These are phyloP conservation scores for Tethya wilhelma DNA, from an alignment of 37 sponge, comb jelly and placozoan species.

Conservation along the genomic window DNA sequence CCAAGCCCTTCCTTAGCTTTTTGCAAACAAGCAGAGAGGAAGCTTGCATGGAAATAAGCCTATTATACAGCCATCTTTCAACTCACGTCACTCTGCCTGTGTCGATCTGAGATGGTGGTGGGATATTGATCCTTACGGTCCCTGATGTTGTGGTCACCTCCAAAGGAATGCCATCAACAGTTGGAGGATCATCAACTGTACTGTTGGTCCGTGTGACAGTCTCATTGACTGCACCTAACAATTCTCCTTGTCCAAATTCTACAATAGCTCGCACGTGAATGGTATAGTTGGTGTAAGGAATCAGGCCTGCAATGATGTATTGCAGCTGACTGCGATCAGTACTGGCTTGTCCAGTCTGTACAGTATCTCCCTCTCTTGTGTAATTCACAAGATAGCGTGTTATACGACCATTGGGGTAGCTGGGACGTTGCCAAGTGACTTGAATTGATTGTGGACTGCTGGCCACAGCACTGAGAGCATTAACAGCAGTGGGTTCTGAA, in stretches of 20 bases:
- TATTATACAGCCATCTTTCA: background rate
- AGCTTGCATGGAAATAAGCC: background rate
- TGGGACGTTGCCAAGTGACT: slow-evolving; percentile 16
- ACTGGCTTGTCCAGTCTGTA: background rate
- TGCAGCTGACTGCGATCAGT: background rate
- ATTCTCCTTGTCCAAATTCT: background rate
- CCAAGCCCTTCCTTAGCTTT: background rate
- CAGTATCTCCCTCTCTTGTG: background rate
- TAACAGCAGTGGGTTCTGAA: background rate
- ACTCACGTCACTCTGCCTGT: slow-evolving; percentile 37
- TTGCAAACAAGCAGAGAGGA: background rate
- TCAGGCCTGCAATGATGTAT: background rate
- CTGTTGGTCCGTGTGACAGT: slow-evolving; percentile 7
- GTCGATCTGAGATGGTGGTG: slow-evolving; percentile 12
- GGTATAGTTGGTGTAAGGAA: slow-evolving; percentile 16
- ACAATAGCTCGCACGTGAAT: slow-evolving; percentile 17
- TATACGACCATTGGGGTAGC: slow-evolving; percentile 13
- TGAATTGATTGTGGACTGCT: background rate
- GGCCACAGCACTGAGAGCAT: background rate
- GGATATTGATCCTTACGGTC: background rate
- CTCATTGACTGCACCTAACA: background rate
- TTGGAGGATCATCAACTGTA: background rate
- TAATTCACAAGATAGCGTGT: background rate
- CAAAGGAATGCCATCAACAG: background rate
- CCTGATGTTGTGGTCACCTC: background rate